phyloP scores from a whole-genome alignment of 1,140 invertebrate genomes.

The Panulirus ornatus region DNA sequence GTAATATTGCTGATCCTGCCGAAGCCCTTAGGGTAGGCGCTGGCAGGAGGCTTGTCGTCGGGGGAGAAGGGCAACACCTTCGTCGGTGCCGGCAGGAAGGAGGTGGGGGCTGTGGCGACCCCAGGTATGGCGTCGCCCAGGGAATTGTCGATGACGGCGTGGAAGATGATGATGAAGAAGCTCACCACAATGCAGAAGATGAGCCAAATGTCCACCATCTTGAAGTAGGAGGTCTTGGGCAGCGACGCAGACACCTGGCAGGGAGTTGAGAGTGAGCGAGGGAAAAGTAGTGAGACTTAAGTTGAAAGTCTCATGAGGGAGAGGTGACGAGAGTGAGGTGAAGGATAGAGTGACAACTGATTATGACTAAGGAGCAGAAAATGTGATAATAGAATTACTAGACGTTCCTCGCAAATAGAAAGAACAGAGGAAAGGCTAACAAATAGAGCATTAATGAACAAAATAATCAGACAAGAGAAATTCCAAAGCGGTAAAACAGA shows the following conservation, averaged over 20 bases:
- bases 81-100: too few relatives aligned
- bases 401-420: too few relatives aligned
- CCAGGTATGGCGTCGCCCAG: not conserved
- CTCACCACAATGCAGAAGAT: slow-evolving; percentile 23
- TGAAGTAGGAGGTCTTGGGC: slow-evolving; percentile 42
- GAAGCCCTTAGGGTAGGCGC: too few relatives aligned
- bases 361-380: too few relatives aligned
- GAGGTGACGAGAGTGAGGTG: not conserved
- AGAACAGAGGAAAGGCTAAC: too few relatives aligned
- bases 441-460: too few relatives aligned
- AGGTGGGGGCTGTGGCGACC: not conserved
- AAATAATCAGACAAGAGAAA: too few relatives aligned
- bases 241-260: slow-evolving; percentile 38
- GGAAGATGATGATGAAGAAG: slow-evolving; percentile 42
- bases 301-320: not conserved
- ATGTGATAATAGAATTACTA: too few relatives aligned
- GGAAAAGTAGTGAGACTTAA: not conserved
- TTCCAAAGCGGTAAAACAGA: too few relatives aligned
- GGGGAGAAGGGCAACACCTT: too few relatives aligned
- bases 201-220: slow-evolving; percentile 43
- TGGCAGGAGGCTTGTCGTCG: not conserved
- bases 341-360: not conserved
- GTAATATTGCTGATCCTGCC: not conserved
- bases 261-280: slow-evolving; percentile 42
- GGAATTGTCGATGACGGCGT: slow-evolving; percentile 24